Percentiles rank a stretch among this genome's conserved stretches.
phyloP scores from a whole-genome alignment of 2,113 vertebrate species.

The Halcyon malimbica region DNA sequence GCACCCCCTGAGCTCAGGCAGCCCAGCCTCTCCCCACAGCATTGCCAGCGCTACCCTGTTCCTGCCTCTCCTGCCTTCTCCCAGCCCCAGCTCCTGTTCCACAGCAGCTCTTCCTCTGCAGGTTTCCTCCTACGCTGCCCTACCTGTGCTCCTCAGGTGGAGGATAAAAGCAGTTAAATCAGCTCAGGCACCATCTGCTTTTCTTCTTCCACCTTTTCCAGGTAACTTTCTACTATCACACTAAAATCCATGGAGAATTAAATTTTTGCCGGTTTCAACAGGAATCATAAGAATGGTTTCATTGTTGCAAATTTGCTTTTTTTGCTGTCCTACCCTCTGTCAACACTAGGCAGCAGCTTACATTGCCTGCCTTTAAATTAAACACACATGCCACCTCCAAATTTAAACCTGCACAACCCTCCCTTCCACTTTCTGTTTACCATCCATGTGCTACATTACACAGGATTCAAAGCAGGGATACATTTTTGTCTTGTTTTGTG shows the following conservation, averaged over 20 bases:
- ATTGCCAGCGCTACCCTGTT: neutral
- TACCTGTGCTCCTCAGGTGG: neutral
- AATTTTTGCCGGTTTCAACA: neutral
- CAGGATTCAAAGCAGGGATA: neutral
- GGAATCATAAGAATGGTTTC: neutral
- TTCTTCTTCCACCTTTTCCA: neutral
- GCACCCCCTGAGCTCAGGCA: neutral
- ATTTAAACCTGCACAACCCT: neutral
- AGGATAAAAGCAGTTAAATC: neutral
- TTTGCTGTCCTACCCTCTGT: neutral
- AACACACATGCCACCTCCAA: neutral
- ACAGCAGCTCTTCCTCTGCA: neutral
- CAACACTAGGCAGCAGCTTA: neutral
- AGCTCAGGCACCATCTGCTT: neutral
- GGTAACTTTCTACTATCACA: neutral
- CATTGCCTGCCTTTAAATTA: neutral
- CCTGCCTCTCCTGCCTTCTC: neutral
- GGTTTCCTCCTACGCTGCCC: neutral
- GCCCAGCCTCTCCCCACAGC: neutral
- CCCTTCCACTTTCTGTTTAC: neutral
- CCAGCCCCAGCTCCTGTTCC: neutral
- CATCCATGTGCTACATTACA: neutral
- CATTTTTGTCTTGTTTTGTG: conserved; percentile 25
- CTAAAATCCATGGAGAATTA: neutral
- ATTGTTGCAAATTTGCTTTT: neutral